Base-by-base conservation (phyloP, 2,797 vertebrate genomes). In the Cyprinella venusta region DNA sequence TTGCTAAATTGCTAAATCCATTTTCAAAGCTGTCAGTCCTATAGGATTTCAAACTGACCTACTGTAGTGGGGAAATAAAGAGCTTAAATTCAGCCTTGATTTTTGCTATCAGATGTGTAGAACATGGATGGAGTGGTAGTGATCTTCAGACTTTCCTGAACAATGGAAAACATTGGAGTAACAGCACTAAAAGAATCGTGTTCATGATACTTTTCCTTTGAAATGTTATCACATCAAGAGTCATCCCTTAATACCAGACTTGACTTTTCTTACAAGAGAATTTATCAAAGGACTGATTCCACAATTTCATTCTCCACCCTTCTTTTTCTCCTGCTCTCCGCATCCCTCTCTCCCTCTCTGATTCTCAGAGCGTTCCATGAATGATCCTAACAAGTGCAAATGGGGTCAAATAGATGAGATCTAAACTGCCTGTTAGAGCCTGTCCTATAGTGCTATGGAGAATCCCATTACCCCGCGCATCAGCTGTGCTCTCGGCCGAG, bases 201-300 rank as follows among this genome's bases (percentile, higher is more conserved):
- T 80, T 42, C 65, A 56, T 56, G 16, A n/a, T 59, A 59, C 52
- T 61, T 61, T 33, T 63, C 54, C 56, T 63, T 63, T 71, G 68
- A 81, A 81, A 71, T 71, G 40, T 59, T 48, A 75, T 82, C 70
- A 67, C 80, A 54, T 7, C n/a, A 1, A 75, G 80, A 75, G 56
- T 86, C 82, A 68, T 63, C 81, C 48, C 59, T 87, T 70, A 83
- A 87, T 81, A 82, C 71, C 76, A 76, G 68, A 76, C 50, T 40
- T 63, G 40, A 65, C 56, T 65, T 50, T 84, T 63, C 38, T 13
- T 76, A 70, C 65, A 59, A 82, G 64, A 71, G 64, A 88, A 71
- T 76, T 67, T 76, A 77, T 82, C 40, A 84, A 86, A 81, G 30
- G 45, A 48, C 13, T 48, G 45, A 70, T 59, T 82, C 80, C 59